A percentile compares a stretch with the other conserved stretches of the same genome.
These are phyloP conservation scores for Archocentrus centrarchus DNA, from an alignment of 2,113 vertebrate genomes.

Conservation along the genomic window DNA sequence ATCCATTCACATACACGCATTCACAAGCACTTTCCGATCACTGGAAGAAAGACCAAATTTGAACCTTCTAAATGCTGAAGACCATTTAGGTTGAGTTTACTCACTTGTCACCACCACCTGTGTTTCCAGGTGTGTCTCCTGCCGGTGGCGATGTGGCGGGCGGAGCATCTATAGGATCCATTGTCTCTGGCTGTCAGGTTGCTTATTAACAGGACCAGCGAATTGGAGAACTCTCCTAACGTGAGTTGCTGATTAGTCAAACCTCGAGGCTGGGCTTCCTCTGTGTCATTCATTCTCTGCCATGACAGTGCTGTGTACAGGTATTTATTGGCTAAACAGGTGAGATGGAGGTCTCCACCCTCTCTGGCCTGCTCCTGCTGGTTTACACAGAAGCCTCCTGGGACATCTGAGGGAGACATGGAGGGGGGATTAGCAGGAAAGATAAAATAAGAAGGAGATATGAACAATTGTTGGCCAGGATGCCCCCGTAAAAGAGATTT, in stretches of 20 bases:
- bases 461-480: not conserved
- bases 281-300: constrained; percentile 77
- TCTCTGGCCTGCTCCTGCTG: constrained; percentile 86
- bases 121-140: constrained; percentile 86
- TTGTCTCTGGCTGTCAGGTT: constrained; percentile 88
- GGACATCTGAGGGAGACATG: constrained; percentile 82
- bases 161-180: constrained; percentile 89
- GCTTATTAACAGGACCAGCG: constrained; percentile 83
- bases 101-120: constrained; percentile 89
- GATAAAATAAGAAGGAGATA: not conserved
- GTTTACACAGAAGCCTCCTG: constrained; percentile 86
- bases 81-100: not conserved
- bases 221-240: constrained; percentile 83
- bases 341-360: constrained; percentile 88
- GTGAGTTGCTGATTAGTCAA: constrained; percentile 69
- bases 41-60: not conserved
- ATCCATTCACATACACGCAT: too few relatives aligned
- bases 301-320: constrained; percentile 89
- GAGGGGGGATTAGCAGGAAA: not conserved
- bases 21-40: too few relatives aligned
- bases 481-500: too few relatives aligned
- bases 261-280: not conserved
- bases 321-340: constrained; percentile 91
- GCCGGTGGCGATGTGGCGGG: constrained; percentile 85
- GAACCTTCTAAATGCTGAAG: not conserved